These are phyloP conservation scores for Synergus japonicus DNA, from an alignment of 2,888 invertebrate genomes.

Conservation along the genomic window DNA sequence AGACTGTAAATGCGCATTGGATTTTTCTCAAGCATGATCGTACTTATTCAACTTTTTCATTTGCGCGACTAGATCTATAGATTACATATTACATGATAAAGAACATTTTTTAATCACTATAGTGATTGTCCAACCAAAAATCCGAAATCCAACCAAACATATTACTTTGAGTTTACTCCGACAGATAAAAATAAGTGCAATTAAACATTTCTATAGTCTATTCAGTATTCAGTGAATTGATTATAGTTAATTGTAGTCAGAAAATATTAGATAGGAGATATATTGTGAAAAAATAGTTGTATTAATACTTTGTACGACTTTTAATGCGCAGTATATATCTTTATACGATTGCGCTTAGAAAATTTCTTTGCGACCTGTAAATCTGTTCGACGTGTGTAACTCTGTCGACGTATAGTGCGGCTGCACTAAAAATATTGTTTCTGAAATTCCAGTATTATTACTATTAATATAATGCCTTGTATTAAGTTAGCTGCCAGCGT, in stretches of 20 bases:
- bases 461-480: background rate
- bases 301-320: background rate
- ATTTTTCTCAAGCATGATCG: conserved; percentile 28
- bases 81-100: conserved; percentile 22
- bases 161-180: background rate
- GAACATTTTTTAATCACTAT: background rate
- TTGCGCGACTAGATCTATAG: background rate
- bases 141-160: background rate
- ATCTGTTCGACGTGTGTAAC: conserved; percentile 8
- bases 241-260: background rate
- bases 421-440: background rate
- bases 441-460: background rate
- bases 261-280: conserved; percentile 16
- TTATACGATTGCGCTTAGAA: conserved; percentile 13
- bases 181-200: conserved; percentile 16
- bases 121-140: background rate
- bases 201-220: conserved; percentile 8
- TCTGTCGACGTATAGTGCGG: background rate
- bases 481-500: background rate
- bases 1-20: conserved; percentile 15
- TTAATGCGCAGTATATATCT: background rate
- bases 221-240: too few species aligned
- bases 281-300: background rate
- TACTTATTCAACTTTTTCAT: background rate
- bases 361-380: background rate